These are phyloP conservation scores for Liopterus haemorrhoidalis DNA, from an alignment of 2,888 invertebrate species.

Conservation along the genomic window DNA sequence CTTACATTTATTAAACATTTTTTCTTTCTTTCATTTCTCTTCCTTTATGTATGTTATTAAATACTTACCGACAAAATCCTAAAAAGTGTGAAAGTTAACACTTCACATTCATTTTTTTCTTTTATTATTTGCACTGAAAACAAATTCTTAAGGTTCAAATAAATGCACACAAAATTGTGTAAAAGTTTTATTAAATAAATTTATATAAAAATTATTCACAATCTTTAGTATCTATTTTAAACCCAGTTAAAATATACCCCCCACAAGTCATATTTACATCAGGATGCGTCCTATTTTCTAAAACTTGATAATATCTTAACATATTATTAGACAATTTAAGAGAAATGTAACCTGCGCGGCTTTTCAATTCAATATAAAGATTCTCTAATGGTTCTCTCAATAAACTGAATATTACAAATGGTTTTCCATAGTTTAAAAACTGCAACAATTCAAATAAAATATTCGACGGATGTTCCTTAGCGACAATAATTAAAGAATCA, in stretches of 20 bases:
- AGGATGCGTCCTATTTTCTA: constrained; percentile 90
- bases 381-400: constrained; percentile 80
- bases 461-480: constrained; percentile 80
- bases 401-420: constrained; percentile 77
- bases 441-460: constrained; percentile 67
- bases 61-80: too few relatives aligned
- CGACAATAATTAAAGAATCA: constrained; percentile 70
- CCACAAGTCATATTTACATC: constrained; percentile 86
- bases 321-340: constrained; percentile 80
- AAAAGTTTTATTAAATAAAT: background rate
- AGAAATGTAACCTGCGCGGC: constrained; percentile 63
- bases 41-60: too few relatives aligned
- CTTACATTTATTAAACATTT: too few relatives aligned
- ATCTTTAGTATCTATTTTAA: constrained; percentile 34
- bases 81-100: too few relatives aligned
- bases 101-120: too few relatives aligned
- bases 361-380: constrained; percentile 72
- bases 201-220: background rate
- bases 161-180: background rate
- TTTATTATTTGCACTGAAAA: background rate
- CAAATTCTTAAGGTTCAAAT: background rate
- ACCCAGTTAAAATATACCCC: constrained; percentile 81
- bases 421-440: constrained; percentile 75
- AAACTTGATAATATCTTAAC: constrained; percentile 83
- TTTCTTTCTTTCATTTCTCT: too few relatives aligned